Evolutionary conservation across 2,113 vertebrate species (phyloP), one percentile per base, ranked within the genome.

Genomic region (Theropithecus gelada): DNA sequence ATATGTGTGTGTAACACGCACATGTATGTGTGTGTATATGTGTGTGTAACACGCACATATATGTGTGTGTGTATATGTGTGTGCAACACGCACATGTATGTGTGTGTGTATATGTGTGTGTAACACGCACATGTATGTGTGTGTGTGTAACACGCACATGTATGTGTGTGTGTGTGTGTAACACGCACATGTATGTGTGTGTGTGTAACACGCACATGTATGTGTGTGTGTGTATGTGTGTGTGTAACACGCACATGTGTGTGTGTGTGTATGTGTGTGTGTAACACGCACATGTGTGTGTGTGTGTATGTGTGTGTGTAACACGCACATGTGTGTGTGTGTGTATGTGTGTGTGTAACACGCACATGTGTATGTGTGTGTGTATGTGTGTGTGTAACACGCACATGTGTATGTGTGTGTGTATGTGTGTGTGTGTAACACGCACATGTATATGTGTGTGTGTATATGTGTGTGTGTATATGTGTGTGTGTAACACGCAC

Each of bases 11-110:
- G n/a, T n/a, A 23, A 25, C 11, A 59, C n/a, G n/a, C 22, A 25
- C 9, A 59, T 1, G 16, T 1, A 0, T 55, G 13, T 12, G 57
- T 4, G 92, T 57, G 12, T 45, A 2, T 45, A 9, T 45, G 1
- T 50, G 48, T 50, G 48, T 50, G 6, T 6, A 43, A 55, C 5
- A 55, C 55, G 8, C 16, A 61, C 59, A 61, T 2, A 27, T 10
- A 57, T 59, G 9, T 59, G 1, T 59, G 1, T 57, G 43, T 43
- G 6, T 23, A 23, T 25, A 30, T 55, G 35, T 12, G 72, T 4
- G 92, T 57, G n/a, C 9, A 23, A 50, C 50, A 16, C 50, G 5
- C 43, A 43, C 9, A 23, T 10, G n/a, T n/a, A 23, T 25, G 9
- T 27, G 20, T 55, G 35, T 12, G 72, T 4, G 90, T 57, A 40